These are phyloP conservation scores for Penaeus chinensis DNA, from an alignment of 1,140 invertebrate species.

Conservation along the genomic window DNA sequence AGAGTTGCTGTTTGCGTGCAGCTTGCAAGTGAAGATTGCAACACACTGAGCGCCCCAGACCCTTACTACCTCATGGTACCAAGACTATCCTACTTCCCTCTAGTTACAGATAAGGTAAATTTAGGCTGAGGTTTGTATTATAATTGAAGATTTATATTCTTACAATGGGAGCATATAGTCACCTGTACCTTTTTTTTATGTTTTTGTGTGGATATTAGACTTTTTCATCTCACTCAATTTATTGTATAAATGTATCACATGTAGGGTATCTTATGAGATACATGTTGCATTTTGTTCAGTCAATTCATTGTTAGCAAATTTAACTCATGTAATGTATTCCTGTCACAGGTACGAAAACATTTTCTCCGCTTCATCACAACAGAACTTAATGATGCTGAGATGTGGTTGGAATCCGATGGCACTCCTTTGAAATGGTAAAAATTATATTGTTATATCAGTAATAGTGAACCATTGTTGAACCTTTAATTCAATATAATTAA, in stretches of 20 bases:
- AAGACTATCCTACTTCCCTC: slow-evolving; percentile 92
- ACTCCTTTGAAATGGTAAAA: slow-evolving; percentile 87
- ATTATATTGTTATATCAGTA: not conserved
- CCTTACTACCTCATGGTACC: slow-evolving; percentile 95
- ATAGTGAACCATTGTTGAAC: too few relatives aligned
- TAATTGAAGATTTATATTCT: too few relatives aligned
- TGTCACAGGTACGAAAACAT: slow-evolving; percentile 85
- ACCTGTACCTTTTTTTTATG: too few relatives aligned
- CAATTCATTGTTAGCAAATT: too few relatives aligned
- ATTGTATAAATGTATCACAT: too few relatives aligned
- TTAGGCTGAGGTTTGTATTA: too few relatives aligned
- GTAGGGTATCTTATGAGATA: too few relatives aligned
- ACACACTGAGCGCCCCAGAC: slow-evolving; percentile 87
- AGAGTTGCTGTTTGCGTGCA: slow-evolving; percentile 92
- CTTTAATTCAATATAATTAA: too few relatives aligned
- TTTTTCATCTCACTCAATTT: too few relatives aligned
- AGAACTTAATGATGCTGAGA: slow-evolving; percentile 86
- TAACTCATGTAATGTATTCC: not conserved
- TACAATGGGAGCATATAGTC: too few relatives aligned
- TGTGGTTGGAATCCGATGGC: slow-evolving; percentile 96
- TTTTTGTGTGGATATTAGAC: too few relatives aligned
- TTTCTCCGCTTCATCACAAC: slow-evolving; percentile 85
- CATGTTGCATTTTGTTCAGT: too few relatives aligned
- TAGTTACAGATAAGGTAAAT: slow-evolving; percentile 93
- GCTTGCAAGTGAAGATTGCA: slow-evolving; percentile 87